These are phyloP conservation scores for Lindbergichthys nudifrons DNA, from an alignment of 2,797 vertebrate genomes.

Conservation along the genomic window DNA sequence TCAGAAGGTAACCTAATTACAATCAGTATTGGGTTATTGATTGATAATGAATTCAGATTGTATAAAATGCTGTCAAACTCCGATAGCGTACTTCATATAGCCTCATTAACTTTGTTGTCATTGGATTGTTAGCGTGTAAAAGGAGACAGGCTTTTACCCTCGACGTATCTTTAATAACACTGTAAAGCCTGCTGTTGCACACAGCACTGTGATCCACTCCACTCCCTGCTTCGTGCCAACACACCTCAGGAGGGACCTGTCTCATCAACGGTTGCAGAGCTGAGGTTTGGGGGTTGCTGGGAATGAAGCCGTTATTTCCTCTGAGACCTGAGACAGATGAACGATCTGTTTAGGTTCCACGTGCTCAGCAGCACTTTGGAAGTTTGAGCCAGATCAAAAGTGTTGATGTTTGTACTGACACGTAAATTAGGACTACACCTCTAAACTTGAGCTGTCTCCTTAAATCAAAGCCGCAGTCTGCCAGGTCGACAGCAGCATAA, in stretches of 20 bases:
- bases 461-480: not conserved
- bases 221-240: not conserved
- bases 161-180: not conserved
- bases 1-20: not conserved
- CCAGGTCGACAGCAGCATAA: not conserved
- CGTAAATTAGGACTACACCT: conserved; percentile 15
- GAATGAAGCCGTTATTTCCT: conserved; percentile 11
- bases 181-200: not conserved
- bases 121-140: not conserved
- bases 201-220: not conserved
- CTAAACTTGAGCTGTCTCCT: conserved; percentile 12
- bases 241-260: not conserved
- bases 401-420: conserved; percentile 3
- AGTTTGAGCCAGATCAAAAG: conserved; percentile 7
- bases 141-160: not conserved
- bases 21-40: not conserved
- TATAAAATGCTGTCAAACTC: not conserved
- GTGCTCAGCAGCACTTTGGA: not conserved
- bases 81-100: not conserved
- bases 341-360: not conserved
- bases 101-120: not conserved
- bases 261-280: not conserved
- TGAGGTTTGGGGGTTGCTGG: not conserved
- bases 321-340: not conserved
- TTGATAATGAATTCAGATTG: not conserved